Base-by-base conservation (phyloP, 2,888 invertebrate genomes). In the Diadegma fenestrale region DNA sequence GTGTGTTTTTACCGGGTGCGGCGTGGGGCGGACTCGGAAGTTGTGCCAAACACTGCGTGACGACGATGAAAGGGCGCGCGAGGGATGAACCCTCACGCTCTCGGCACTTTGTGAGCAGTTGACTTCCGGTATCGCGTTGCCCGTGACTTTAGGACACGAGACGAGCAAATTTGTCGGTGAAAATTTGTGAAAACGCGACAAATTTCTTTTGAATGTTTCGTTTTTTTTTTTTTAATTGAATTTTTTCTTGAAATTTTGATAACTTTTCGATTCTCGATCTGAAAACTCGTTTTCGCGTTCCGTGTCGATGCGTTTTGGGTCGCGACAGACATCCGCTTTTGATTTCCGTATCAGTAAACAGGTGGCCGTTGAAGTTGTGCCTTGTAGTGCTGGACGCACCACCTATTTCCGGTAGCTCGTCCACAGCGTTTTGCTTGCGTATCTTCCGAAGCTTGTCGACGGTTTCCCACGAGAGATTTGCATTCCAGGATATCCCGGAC, bases 301-400 rank as follows among this genome's bases (percentile, higher is more conserved):
- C 90, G 91, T 88, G 87, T 87, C 89, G 93, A 89, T 92, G 92
- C 90, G 87, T 90, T 87, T 88, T 87, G 88, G 88, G 89, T 90
- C 89, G 88, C 88, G 90, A 84, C 91, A 90, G 91, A 91, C 92
- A 92, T 93, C 93, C 93, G 93, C 91, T 93, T 93, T 92, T 93
- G 92, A 93, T 93, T 93, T 93, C 92, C 91, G 89, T 92, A 89
- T 89, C 89, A 87, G 87, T 75, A 75, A 88, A 88, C 89, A 89
- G 89, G 88, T 89, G 89, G 87, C 86, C 88, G 88, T 88, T 87
- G 84, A 87, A 79, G 69, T 75, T 51, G 75, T 1, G 37, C 51
- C 82, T 72, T 68, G 81, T 82, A 69, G 77, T 51, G 54, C 63
- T 71, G 80, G 82, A 71, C 87, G 37, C 37, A 87, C 82, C 78